Base-by-base conservation (phyloP, 2,888 invertebrate species). In the Zaprionus bogoriensis region DNA sequence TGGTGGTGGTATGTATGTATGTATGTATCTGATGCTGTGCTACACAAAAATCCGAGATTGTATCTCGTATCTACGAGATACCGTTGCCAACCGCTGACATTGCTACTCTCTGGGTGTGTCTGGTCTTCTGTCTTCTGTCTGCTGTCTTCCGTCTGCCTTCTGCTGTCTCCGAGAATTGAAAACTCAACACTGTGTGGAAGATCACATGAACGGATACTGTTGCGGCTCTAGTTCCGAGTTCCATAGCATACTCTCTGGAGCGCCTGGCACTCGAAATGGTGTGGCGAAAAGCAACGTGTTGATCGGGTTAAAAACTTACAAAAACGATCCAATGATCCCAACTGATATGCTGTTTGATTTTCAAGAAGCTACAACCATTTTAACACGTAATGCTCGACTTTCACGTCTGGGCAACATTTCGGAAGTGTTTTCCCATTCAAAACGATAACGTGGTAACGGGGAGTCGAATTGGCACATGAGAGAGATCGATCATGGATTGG, bases 301-400 rank as follows among this genome's bases (percentile, higher is more conserved):
- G 20, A 41, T 22, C 67, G 53, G 46, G 48, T 50, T 51, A 44
- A 45, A 61, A 59, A 62, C 45, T 45, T 60, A 30, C 59, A 64
- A 64, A 64, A 50, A 51, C 63, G 50, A 62, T 54, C 41, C 51
- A 77, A 84, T 77, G 85, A 84, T 79, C 82, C 85, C 85, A 79
- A 79, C 85, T 79, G 78, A 79, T 79, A 79, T 79, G 78, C 85
- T 62, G 72, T 79, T 64, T 65, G 78, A 84, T 76, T 77, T 45
- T 78, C 77, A 67, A 77, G 71, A 78, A 84, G 78, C 78, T 80
- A 84, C 67, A 80, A 71, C 74, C 74, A 74, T 80, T 62, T 17
- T 17, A 62, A 83, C 59, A 60, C 70, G 67, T 47, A 42, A 30
- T 14, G 44, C 58, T 42, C 57, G 5, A 54, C 32, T 60, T 9